A percentile compares a stretch with the other conserved stretches of the same genome.
Evolutionary conservation across 2,797 vertebrate genomes (phyloP).

Genomic region (Oryzias sinensis): DNA sequence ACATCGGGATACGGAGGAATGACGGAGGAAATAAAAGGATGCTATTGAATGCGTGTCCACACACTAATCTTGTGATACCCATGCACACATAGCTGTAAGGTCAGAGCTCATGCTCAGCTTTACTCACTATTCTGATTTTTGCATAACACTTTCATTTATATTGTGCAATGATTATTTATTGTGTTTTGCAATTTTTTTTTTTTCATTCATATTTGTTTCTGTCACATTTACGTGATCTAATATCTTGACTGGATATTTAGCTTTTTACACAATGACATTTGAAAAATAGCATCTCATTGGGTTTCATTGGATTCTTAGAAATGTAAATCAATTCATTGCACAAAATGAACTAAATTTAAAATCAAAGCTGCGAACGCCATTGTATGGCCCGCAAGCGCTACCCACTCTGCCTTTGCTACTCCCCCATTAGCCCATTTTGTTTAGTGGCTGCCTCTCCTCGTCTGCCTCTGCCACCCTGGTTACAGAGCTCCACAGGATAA

Average conservation of each 20-base stretch:
- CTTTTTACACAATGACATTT: slow-evolving; percentile 1
- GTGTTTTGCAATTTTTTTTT: slow-evolving; percentile 15
- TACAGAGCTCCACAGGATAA: too few relatives aligned
- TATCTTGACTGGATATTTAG: neutral
- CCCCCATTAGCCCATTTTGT: too few relatives aligned
- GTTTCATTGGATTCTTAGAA: neutral
- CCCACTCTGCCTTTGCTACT: too few relatives aligned
- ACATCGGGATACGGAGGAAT: slow-evolving; percentile 35
- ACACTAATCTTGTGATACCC: slow-evolving; percentile 75
- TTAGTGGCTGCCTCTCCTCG: too few relatives aligned
- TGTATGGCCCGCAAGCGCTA: too few relatives aligned
- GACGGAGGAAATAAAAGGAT: slow-evolving; percentile 66
- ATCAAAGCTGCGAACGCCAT: too few relatives aligned
- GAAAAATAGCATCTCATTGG: neutral
- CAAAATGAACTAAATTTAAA: neutral
- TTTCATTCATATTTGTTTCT: neutral
- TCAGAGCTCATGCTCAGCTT: slow-evolving; percentile 40
- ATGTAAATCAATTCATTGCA: neutral
- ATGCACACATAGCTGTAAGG: slow-evolving; percentile 60
- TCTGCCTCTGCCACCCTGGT: too few relatives aligned
- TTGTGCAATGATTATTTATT: slow-evolving; percentile 15
- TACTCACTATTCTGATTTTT: slow-evolving; percentile 24
- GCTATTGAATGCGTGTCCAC: slow-evolving; percentile 69
- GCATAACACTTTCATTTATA: slow-evolving; percentile 10
- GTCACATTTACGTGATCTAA: neutral